A percentile compares a stretch with the other conserved stretches of the same genome.
Conservation (phyloP, 37 sponge, comb jelly and placozoan species). For the Theonella swinhoei region DNA sequence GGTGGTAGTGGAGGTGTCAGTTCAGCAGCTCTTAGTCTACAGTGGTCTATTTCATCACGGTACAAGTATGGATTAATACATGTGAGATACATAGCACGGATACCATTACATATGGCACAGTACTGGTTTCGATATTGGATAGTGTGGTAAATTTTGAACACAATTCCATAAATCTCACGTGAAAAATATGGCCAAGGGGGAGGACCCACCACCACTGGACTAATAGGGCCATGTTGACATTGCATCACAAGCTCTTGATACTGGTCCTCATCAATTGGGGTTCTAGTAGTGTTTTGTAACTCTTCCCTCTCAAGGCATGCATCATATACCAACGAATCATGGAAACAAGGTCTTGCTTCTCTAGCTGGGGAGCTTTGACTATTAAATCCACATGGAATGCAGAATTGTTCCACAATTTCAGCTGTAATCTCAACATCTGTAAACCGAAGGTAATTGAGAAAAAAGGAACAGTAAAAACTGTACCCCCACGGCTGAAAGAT, state of each 20-base stretch:
- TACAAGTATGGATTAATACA: not conserved
- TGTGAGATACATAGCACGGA: not conserved
- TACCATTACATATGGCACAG: not conserved
- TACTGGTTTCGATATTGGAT: not conserved
- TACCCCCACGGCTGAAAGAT: slow-evolving; percentile 4
- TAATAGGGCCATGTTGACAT: slow-evolving; percentile 11
- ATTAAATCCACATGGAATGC: not conserved
- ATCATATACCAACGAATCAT: not conserved
- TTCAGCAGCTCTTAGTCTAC: too few relatives aligned
- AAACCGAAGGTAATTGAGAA: not conserved
- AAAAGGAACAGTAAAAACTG: not conserved
- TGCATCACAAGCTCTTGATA: slow-evolving; percentile 1
- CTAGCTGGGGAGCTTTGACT: not conserved
- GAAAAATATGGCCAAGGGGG: not conserved
- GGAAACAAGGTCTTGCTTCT: slow-evolving; percentile 6
- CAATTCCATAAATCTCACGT: too few relatives aligned
- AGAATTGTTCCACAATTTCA: slow-evolving; percentile 1
- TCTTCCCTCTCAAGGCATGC: not conserved
- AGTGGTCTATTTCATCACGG: too few relatives aligned
- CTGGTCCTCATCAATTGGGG: not conserved
- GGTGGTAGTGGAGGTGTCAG: not conserved
- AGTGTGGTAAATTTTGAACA: not conserved
- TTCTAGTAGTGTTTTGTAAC: not conserved
- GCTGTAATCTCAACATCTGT: not conserved
- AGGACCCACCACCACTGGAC: not conserved